Conservation (phyloP, 2,888 invertebrate species). For the Plagiodera versicolora region DNA sequence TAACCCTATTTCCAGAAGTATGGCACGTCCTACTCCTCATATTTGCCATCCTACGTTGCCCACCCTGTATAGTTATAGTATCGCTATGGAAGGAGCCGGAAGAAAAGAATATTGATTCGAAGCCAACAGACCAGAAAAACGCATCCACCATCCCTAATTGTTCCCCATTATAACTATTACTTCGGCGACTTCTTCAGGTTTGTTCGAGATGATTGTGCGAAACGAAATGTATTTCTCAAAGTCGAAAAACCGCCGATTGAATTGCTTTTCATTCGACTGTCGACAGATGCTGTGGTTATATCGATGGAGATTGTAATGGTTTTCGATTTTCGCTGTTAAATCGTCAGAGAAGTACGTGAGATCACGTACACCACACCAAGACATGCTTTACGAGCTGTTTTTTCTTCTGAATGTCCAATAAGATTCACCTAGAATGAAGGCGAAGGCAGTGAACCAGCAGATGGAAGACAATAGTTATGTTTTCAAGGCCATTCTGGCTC, state of each 20-base stretch:
- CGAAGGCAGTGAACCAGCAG: neutral
- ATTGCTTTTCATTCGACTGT: constrained; percentile 21
- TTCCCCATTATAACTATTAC: constrained; percentile 13
- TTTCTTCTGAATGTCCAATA: neutral
- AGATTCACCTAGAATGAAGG: neutral
- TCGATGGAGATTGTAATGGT: constrained; percentile 30
- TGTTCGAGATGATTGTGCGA: constrained; percentile 26
- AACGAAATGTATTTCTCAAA: constrained; percentile 27
- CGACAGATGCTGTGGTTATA: constrained; percentile 23
- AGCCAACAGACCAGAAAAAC: neutral
- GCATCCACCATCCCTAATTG: neutral
- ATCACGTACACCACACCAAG: constrained; percentile 15
- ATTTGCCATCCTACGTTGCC: too few relatives aligned
- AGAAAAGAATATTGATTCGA: neutral
- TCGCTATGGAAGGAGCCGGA: too few relatives aligned
- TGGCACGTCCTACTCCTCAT: too few relatives aligned
- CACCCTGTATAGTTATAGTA: too few relatives aligned
- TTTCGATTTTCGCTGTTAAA: constrained; percentile 31
- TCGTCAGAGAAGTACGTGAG: constrained; percentile 27
- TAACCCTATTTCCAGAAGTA: too few relatives aligned
- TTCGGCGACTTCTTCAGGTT: constrained; percentile 6
- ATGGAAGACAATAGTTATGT: too few relatives aligned
- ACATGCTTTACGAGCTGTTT: constrained; percentile 13
- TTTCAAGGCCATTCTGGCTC: too few relatives aligned
- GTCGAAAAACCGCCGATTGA: constrained; percentile 25